Percentiles rank a stretch among this genome's conserved stretches.
phyloP scores from a whole-genome alignment of 2,888 invertebrate species.

The Erebia palarica region DNA sequence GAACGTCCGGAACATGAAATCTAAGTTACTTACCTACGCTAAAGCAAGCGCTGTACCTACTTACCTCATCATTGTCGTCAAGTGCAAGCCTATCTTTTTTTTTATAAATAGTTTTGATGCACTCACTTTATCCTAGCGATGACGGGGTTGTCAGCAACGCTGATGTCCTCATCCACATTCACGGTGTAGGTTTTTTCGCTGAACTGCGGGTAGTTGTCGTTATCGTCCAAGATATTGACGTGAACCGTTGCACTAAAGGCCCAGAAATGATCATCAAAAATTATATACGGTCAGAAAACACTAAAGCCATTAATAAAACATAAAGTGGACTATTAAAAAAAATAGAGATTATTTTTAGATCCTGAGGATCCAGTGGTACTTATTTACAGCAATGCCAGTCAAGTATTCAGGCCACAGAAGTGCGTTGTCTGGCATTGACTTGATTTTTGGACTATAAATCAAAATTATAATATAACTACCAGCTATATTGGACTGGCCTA shows the following conservation, averaged over 20 bases:
- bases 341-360: too few relatives aligned
- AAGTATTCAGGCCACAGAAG: too few relatives aligned
- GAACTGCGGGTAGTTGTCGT: slow-evolving; percentile 97
- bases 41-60: too few relatives aligned
- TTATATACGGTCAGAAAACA: neutral
- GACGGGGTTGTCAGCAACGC: slow-evolving; percentile 91
- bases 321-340: too few relatives aligned
- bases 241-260: slow-evolving; percentile 87
- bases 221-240: slow-evolving; percentile 92
- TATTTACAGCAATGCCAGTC: too few relatives aligned
- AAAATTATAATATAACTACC: neutral
- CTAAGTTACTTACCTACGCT: too few relatives aligned
- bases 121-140: slow-evolving; percentile 82
- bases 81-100: too few relatives aligned
- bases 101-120: neutral
- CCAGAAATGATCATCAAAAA: neutral
- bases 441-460: neutral
- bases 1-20: too few relatives aligned
- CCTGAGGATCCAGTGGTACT: too few relatives aligned
- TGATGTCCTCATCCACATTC: slow-evolving; percentile 93
- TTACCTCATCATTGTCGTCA: too few relatives aligned
- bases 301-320: too few relatives aligned
- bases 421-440: neutral
- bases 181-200: slow-evolving; percentile 94
- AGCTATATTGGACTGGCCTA: slow-evolving; percentile 84